A percentile compares a stretch with the other conserved stretches of the same genome.
Evolutionary conservation across 2,797 vertebrate species (phyloP).

Genomic region (Chelonia mydas): DNA sequence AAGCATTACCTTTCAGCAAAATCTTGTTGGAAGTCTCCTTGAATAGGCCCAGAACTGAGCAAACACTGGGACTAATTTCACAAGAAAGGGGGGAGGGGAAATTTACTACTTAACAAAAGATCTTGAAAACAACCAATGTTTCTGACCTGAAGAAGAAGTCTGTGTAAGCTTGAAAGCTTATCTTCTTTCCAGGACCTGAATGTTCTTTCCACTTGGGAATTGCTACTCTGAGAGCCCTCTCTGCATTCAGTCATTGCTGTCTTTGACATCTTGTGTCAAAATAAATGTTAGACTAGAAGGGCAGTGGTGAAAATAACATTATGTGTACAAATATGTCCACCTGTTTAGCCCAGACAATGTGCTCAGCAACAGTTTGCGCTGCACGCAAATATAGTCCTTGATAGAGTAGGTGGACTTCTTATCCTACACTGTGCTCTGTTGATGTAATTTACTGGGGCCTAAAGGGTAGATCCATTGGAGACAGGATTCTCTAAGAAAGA

Average conservation of each 20-base stretch:
- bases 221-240: no score
- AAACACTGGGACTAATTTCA: accelerated
- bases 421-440: accelerated
- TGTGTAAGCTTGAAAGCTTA: no score
- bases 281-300: neutral
- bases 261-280: neutral
- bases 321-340: accelerated
- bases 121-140: neutral
- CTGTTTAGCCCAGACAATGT: neutral
- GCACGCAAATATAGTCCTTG: neutral
- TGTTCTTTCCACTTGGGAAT: no score
- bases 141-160: neutral
- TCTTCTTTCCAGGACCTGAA: no score
- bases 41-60: neutral
- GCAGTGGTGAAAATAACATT: accelerated
- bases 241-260: neutral
- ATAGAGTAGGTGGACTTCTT: neutral
- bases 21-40: neutral
- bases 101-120: neutral
- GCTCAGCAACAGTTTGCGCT: accelerated
- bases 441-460: accelerated
- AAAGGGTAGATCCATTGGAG: accelerated
- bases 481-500: neutral
- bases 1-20: neutral
- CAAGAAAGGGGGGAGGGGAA: neutral